Base-by-base conservation (phyloP, 2,888 invertebrate species). In the Hemithea aestivaria region DNA sequence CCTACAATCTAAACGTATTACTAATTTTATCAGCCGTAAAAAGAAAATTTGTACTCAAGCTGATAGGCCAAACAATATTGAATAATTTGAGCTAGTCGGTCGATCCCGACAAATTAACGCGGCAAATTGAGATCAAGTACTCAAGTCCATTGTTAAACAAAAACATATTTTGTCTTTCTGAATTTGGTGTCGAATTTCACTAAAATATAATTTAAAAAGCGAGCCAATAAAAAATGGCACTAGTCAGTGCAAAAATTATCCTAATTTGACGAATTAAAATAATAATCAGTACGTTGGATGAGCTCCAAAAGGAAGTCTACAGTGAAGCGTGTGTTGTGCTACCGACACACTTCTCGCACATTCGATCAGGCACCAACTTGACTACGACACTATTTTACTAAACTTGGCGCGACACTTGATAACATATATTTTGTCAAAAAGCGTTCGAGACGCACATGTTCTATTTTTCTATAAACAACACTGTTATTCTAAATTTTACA, bases 211-310 rank as follows among this genome's bases (percentile, higher is more conserved):
- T 60, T 61, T 52, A 56, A 56, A 46, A 62, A 72, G 69, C 72
- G 73, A 81, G 81, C 85, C 84, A 83, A 81, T 81, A 75, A 73
- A 74, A 80, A 82, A 85, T 85, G 85, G 87, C 85, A 85, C 85
- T 82, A 33, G 60, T 85, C 87, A 87, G 87, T 85, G 87, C 85
- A 73, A 74, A 62, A 79, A 84, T 83, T 78, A 81, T 28, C 67
- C 81, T 82, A 83, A 66, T 48, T 70, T 66, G n/a, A n/a, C 63
- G 63, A 75, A 75, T 77, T 70, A 67, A 70, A 65, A 64, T 63
- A 68, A 74, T 75, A 83, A 84, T 87, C 87, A 87, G 87, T 87
- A 80, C 87, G 69, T 80, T 81, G 84, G 81, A 82, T 73, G 65
- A 58, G 56, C 61, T 80, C 78, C 80, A 78, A 73, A 65, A 66